Evolutionary conservation across 1,140 invertebrate genomes (phyloP).

Genomic region (Maniola jurtina): DNA sequence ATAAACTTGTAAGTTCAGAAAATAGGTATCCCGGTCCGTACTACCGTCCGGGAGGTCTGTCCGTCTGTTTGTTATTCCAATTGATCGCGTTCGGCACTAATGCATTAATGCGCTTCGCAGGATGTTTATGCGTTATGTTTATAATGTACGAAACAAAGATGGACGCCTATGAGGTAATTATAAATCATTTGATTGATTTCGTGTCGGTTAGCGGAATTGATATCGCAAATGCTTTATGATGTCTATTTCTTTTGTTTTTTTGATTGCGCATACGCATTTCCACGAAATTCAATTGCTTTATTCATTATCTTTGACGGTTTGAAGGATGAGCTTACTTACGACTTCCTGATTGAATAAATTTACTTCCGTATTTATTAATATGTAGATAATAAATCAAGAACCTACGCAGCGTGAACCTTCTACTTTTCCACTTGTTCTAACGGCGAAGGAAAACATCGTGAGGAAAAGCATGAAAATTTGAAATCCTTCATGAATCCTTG

Average conservation of each 20-base stretch:
- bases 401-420: too few species aligned
- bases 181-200: slow-evolving; percentile 24
- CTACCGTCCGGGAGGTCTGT: slow-evolving; percentile 40
- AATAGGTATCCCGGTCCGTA: neutral
- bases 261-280: neutral
- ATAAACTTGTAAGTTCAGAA: neutral
- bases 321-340: too few species aligned
- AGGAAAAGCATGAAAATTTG: too few species aligned
- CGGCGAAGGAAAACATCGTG: too few species aligned
- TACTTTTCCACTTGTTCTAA: too few species aligned
- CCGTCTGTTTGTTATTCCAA: slow-evolving; percentile 58
- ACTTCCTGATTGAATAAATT: too few species aligned
- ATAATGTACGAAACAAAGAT: slow-evolving; percentile 17
- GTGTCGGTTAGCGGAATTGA: neutral
- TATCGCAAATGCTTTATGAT: neutral
- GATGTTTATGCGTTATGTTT: slow-evolving; percentile 39
- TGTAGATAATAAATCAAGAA: too few species aligned
- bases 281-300: too few species aligned
- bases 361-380: too few species aligned
- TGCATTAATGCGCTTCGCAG: slow-evolving; percentile 46
- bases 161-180: slow-evolving; percentile 30
- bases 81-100: slow-evolving; percentile 46
- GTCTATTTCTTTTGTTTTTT: neutral
- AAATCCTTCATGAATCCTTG: too few species aligned
- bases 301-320: too few species aligned